Conservation (phyloP, 2,888 invertebrate genomes). For the Vesta saturnalis region DNA sequence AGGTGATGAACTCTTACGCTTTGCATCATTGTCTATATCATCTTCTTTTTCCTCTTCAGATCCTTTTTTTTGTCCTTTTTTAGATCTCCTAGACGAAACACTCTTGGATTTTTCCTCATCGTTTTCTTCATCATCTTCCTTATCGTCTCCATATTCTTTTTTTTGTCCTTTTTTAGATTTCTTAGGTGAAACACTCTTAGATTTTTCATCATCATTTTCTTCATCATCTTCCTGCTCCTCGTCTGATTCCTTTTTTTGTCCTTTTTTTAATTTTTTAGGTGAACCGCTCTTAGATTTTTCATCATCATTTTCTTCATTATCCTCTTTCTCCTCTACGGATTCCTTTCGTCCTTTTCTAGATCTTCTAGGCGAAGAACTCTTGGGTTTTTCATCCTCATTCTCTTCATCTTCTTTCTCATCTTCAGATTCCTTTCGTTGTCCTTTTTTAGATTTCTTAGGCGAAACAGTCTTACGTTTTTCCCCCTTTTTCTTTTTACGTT, state of each 20-base stretch:
- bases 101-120: constrained; percentile 8
- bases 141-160: no score
- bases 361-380: not conserved
- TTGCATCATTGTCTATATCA: not conserved
- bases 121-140: not conserved
- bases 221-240: no score
- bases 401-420: constrained; percentile 36
- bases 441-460: not conserved
- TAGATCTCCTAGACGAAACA: not conserved
- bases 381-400: constrained; percentile 40
- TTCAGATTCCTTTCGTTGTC: constrained; percentile 2
- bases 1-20: not conserved
- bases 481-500: constrained; percentile 50
- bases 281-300: no score
- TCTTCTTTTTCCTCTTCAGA: constrained; percentile 26
- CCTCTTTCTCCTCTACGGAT: no score
- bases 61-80: not conserved
- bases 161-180: not conserved
- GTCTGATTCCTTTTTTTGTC: no score
- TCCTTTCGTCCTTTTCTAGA: no score
- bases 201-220: no score
- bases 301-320: no score
- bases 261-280: no score
- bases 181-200: no score
- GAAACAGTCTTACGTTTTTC: not conserved